Evolutionary conservation across 1,140 invertebrate species (phyloP).

Genomic region (Trichomalopsis sarcophagae): DNA sequence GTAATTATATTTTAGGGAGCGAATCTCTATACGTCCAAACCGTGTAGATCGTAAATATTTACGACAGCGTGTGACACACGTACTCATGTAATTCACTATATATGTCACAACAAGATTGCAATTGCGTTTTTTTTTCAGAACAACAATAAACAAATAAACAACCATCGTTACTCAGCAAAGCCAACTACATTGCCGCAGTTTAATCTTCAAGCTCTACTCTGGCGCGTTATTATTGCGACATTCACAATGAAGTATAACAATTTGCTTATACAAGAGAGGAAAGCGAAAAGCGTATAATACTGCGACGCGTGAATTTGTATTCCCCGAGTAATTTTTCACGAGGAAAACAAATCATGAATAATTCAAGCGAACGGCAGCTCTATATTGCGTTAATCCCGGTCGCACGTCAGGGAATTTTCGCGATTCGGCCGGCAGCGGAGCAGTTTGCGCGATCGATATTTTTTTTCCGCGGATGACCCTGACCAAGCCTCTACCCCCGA

Average conservation of each 20-base stretch:
- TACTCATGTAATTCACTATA: too few species aligned
- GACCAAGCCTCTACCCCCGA: constrained; percentile 37
- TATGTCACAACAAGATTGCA: too few species aligned
- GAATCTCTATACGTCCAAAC: neutral
- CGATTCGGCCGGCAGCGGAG: neutral
- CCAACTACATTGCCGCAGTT: too few species aligned
- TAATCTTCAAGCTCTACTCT: too few species aligned
- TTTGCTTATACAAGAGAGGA: neutral
- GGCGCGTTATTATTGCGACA: too few species aligned
- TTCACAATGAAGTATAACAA: too few species aligned
- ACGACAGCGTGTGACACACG: too few species aligned
- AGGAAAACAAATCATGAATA: constrained; percentile 28
- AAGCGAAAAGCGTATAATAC: neutral
- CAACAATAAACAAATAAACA: too few species aligned
- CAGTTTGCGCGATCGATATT: constrained; percentile 33
- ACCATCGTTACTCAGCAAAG: too few species aligned
- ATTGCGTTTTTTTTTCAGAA: too few species aligned
- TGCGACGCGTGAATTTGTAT: neutral
- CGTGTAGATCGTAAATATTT: too few species aligned
- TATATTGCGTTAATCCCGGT: constrained; percentile 12
- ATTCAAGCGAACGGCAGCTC: neutral
- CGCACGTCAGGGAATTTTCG: constrained; percentile 18
- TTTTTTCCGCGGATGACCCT: constrained; percentile 46
- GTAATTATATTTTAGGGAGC: constrained; percentile 12
- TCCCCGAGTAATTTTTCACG: too few species aligned